Conservation (phyloP, 2,888 invertebrate species). For the Torymus auratus region DNA sequence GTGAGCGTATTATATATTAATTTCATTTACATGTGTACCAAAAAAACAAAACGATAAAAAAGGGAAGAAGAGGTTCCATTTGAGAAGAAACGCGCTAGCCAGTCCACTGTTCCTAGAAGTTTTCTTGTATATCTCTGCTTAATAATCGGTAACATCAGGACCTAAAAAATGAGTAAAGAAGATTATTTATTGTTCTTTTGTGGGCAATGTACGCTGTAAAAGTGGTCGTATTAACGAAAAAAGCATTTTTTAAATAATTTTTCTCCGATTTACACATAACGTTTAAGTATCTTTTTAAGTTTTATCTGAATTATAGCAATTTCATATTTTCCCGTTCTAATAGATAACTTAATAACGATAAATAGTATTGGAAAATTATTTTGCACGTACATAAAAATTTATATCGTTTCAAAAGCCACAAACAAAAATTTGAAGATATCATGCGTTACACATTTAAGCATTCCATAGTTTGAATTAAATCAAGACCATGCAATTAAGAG, state of each 20-base stretch:
- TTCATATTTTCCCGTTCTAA: constrained; percentile 1
- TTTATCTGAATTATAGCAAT: neutral
- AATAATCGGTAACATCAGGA: constrained; percentile 74
- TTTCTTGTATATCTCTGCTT: constrained; percentile 61
- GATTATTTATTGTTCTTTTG: neutral
- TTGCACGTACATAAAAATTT: constrained; percentile 9
- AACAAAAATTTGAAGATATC: constrained; percentile 33
- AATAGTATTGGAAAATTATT: neutral
- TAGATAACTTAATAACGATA: neutral
- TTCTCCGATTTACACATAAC: neutral
- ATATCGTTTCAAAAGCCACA: constrained; percentile 21
- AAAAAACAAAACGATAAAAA: constrained; percentile 61
- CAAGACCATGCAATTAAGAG: constrained; percentile 29
- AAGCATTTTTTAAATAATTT: constrained; percentile 32
- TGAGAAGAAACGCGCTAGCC: constrained; percentile 66
- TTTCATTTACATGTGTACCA: constrained; percentile 30
- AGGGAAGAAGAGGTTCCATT: constrained; percentile 62
- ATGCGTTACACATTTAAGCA: constrained; percentile 34
- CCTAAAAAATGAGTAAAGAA: constrained; percentile 67
- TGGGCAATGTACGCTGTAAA: neutral
- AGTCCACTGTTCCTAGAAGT: constrained; percentile 62
- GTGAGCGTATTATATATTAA: neutral
- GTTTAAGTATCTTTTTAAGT: neutral
- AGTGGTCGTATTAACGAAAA: constrained; percentile 19
- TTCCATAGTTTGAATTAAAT: constrained; percentile 21